phyloP scores from a whole-genome alignment of 2,888 invertebrate genomes.

The Campopleginae sp. region DNA sequence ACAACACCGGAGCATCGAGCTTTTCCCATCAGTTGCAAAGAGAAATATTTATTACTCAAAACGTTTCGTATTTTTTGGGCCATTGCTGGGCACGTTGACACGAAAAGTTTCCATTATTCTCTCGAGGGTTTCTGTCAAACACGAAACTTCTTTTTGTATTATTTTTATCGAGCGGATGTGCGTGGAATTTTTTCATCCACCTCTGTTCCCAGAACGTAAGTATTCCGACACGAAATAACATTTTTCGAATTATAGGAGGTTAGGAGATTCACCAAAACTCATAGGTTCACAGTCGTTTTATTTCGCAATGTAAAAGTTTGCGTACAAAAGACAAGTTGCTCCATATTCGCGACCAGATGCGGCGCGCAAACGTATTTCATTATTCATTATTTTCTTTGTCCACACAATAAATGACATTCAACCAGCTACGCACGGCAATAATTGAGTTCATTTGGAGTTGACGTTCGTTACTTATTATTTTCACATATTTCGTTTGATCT shows the following conservation, averaged over 20 bases:
- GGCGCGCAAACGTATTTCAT: constrained; percentile 38
- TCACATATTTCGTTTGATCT: constrained; percentile 50
- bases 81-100: too few relatives aligned
- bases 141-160: too few relatives aligned
- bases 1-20: background rate
- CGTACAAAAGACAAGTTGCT: constrained; percentile 60
- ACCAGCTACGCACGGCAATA: constrained; percentile 27
- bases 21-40: background rate
- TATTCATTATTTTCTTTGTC: constrained; percentile 6
- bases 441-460: constrained; percentile 12
- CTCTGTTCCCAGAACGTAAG: background rate
- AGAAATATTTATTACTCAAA: background rate
- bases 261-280: constrained; percentile 2
- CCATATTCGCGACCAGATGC: constrained; percentile 26
- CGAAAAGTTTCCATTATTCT: too few relatives aligned
- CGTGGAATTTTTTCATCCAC: too few relatives aligned
- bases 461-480: constrained; percentile 25
- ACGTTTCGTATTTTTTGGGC: background rate
- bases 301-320: constrained; percentile 71
- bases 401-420: constrained; percentile 53
- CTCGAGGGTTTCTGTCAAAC: too few relatives aligned
- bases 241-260: background rate
- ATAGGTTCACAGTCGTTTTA: constrained; percentile 61
- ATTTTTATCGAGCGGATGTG: too few relatives aligned
- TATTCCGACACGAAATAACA: background rate